Base-by-base conservation (phyloP, 2,113 vertebrate species). In the Oreochromis aureus region DNA sequence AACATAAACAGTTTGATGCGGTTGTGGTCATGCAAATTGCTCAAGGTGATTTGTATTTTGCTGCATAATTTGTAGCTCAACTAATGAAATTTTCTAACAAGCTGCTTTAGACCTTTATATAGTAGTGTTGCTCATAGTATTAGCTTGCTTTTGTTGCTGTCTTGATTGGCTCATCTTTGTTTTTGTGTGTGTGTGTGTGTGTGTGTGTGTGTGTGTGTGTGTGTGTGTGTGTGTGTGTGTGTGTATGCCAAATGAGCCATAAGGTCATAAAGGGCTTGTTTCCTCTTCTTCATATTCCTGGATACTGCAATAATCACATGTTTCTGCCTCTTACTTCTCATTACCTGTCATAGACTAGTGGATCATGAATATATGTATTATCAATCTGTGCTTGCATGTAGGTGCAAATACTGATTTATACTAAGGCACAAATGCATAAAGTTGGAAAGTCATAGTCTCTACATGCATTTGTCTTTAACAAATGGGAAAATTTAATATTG, bases 21-120 rank as follows among this genome's bases (percentile, higher is more conserved):
- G 80, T 85, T 82, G 87, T 89, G 88, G 89, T 88, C 90, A 85
- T 85, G 84, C 82, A 81, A 86, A 82, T 90, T 82, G 76, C 87
- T 84, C 73, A 82, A 89, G 89, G 90, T 92, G 63, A 91, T 91
- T 89, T 85, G 81, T 89, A 44, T 90, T 89, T 89, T 82, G n/a
- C 36, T 73, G 90, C 80, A 59, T 71, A 61, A 89, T 90, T 83
- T 87, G 73, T 78, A 80, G 46, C 36, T 78, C 48, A 80, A 80
- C 91, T 89, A 90, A 89, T 36, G 44, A 10, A 18, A 16, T 55
- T 81, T 89, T 81, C 36, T 19, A 59, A 53, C 7, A 8, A n/a
- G 11, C 56, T 85, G 58, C 80, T 3, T 84, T 24, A 91, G 59
- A 78, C 9, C 27, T 55, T 10, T 22, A 11, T 69, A 56, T 16